Evolutionary conservation across 2,113 vertebrate genomes (phyloP).

Genomic region (Limnothrissa miodon): DNA sequence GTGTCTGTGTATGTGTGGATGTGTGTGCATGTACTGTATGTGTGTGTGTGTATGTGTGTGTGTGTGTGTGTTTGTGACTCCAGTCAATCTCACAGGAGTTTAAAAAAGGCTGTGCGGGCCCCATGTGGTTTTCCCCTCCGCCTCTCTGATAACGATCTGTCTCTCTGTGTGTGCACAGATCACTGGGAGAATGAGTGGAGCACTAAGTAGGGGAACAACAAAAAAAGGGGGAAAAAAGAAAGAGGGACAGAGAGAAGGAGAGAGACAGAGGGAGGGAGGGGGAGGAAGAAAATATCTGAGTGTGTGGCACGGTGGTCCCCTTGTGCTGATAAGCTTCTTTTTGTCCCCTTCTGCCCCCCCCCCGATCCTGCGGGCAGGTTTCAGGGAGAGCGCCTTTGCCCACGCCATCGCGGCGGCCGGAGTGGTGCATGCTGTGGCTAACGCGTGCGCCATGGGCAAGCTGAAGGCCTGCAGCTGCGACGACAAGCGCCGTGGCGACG

Average conservation of each 20-base stretch:
- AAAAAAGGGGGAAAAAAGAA: background rate
- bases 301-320: constrained; percentile 26
- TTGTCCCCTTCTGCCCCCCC: background rate
- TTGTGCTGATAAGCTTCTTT: constrained; percentile 22
- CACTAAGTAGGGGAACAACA: background rate
- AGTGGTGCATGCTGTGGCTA: constrained; percentile 92
- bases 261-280: background rate
- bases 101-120: background rate
- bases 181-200: constrained; percentile 1
- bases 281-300: background rate
- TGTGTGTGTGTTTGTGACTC: background rate
- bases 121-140: constrained; percentile 22
- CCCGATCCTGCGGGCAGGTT: constrained; percentile 71
- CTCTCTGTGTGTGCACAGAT: constrained; percentile 16
- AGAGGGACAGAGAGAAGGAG: background rate
- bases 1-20: background rate
- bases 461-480: constrained; percentile 92
- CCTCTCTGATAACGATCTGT: constrained; percentile 20
- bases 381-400: constrained; percentile 93
- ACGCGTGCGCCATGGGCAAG: constrained; percentile 94
- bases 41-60: background rate
- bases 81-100: constrained; percentile 25
- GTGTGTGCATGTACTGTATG: background rate
- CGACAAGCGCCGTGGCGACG: constrained; percentile 86
- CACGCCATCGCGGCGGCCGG: constrained; percentile 92